These are phyloP conservation scores for Hyla sarda DNA, from an alignment of 2,113 vertebrate species.

Conservation along the genomic window DNA sequence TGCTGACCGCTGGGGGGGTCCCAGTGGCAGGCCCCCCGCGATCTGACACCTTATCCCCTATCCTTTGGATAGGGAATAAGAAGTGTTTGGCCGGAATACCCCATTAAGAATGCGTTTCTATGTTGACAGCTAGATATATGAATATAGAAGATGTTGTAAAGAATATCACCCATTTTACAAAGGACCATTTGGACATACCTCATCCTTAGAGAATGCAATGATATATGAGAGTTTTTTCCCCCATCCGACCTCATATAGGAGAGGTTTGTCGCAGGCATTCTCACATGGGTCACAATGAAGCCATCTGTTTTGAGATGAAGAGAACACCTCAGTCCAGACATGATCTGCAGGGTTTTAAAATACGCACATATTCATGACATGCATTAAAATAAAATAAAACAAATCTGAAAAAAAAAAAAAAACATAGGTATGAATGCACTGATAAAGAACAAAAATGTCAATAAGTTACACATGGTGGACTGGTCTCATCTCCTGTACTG, in stretches of 20 bases:
- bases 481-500: not conserved
- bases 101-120: not conserved
- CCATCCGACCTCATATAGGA: conserved; percentile 95
- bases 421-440: not conserved
- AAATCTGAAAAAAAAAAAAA: not conserved
- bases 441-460: not conserved
- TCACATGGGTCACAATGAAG: conserved; percentile 96
- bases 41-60: no score
- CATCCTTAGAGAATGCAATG: conserved; percentile 94
- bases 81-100: not conserved
- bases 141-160: not conserved
- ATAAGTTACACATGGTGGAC: not conserved
- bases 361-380: conserved; percentile 2
- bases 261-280: conserved; percentile 90
- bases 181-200: conserved; percentile 74
- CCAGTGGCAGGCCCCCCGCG: no score
- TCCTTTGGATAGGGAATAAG: no score
- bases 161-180: not conserved
- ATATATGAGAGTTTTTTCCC: conserved; percentile 93
- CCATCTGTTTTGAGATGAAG: conserved; percentile 87
- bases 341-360: conserved; percentile 80
- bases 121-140: not conserved
- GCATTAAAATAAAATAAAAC: not conserved
- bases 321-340: conserved; percentile 96
- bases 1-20: no score